A percentile compares a stretch with the other conserved stretches of the same genome.
phyloP scores from a whole-genome alignment of 2,797 vertebrate species.

The Falco peregrinus region DNA sequence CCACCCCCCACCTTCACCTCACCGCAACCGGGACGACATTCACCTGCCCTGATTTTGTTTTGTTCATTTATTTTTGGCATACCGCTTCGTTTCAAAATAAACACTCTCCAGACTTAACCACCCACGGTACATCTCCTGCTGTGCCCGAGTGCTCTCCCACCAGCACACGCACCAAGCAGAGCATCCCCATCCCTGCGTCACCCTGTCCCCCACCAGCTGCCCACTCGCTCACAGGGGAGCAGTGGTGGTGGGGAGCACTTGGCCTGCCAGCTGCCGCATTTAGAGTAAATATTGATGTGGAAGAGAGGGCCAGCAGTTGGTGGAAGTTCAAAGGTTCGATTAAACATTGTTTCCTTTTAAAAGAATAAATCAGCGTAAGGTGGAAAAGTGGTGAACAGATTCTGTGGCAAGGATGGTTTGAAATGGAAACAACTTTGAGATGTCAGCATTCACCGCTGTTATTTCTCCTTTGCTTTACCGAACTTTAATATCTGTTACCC shows the following conservation, averaged over 20 bases:
- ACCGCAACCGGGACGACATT: accelerated
- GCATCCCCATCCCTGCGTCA: background rate
- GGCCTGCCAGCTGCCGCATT: background rate
- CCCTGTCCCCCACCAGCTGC: background rate
- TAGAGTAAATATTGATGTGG: background rate
- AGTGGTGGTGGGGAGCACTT: background rate
- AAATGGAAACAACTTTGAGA: background rate
- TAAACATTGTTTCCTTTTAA: background rate
- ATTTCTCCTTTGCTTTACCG: background rate
- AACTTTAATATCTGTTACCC: background rate
- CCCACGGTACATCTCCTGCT: background rate
- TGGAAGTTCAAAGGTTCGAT: background rate
- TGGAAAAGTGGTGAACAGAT: background rate
- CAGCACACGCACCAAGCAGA: background rate
- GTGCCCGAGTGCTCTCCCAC: background rate
- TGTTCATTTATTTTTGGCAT: background rate
- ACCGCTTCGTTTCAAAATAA: background rate
- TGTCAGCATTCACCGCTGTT: background rate
- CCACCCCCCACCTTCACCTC: no score
- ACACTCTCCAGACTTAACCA: background rate
- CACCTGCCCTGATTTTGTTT: background rate
- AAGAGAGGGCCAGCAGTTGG: background rate
- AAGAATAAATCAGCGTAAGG: accelerated
- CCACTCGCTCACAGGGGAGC: background rate
- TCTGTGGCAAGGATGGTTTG: background rate